These are phyloP conservation scores for Rhagium mordax DNA, from an alignment of 2,888 invertebrate genomes.

Conservation along the genomic window DNA sequence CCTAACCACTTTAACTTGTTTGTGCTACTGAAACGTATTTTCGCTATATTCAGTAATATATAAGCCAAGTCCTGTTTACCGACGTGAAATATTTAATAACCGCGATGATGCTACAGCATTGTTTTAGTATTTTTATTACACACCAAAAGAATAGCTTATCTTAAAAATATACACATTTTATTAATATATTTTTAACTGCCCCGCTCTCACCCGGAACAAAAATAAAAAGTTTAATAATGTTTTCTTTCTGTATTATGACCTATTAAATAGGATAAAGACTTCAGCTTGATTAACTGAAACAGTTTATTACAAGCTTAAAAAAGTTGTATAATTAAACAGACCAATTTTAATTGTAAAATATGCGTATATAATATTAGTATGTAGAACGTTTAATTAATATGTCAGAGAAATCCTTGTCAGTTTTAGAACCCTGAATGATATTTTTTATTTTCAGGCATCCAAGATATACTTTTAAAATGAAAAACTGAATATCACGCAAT, in stretches of 20 bases:
- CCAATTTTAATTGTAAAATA: neutral
- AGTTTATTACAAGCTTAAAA: slow-evolving; percentile 9
- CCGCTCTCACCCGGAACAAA: neutral
- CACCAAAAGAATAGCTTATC: slow-evolving; percentile 12
- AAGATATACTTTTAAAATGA: too few relatives aligned
- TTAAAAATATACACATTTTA: slow-evolving; percentile 15
- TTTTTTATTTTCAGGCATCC: too few relatives aligned
- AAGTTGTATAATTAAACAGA: neutral
- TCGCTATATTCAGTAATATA: slow-evolving; percentile 15
- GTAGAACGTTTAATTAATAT: neutral
- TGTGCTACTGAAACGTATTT: slow-evolving; percentile 9
- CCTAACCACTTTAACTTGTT: slow-evolving; percentile 6
- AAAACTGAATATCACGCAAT: too few relatives aligned
- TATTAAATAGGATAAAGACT: slow-evolving; percentile 14
- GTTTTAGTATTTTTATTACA: slow-evolving; percentile 20
- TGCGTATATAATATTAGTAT: neutral
- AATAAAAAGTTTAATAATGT: slow-evolving; percentile 14
- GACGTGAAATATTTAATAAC: slow-evolving; percentile 20
- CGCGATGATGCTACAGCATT: neutral
- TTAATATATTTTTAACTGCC: neutral
- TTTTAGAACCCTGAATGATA: too few relatives aligned
- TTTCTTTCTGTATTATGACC: neutral
- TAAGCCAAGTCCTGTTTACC: slow-evolving; percentile 2
- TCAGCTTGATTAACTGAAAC: slow-evolving; percentile 6
- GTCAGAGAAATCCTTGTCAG: neutral